Evolutionary conservation across 2,797 vertebrate genomes (phyloP).

Genomic region (Aeoliscus strigatus): DNA sequence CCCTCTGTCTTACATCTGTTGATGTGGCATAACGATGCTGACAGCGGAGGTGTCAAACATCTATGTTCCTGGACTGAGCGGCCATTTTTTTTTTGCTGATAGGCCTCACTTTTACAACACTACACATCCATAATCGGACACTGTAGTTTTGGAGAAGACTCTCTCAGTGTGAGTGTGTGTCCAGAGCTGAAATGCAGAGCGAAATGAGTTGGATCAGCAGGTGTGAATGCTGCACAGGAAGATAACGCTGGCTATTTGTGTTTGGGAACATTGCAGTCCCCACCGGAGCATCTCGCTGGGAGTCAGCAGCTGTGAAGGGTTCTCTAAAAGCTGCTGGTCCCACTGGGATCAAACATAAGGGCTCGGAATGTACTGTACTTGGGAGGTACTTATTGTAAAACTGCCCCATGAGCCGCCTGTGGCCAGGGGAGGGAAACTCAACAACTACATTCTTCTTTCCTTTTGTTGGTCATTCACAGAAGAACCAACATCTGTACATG

Average conservation of each 20-base stretch:
- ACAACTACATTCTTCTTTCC: no score
- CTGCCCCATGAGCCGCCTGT: slow-evolving; percentile 5
- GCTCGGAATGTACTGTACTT: slow-evolving; percentile 5
- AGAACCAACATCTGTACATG: no score
- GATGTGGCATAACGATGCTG: slow-evolving; percentile 51
- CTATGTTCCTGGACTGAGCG: slow-evolving; percentile 47
- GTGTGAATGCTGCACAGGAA: slow-evolving; percentile 17
- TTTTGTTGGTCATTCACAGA: no score
- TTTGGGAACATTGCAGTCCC: slow-evolving; percentile 25
- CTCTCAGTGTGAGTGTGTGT: slow-evolving; percentile 1
- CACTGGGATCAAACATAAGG: slow-evolving; percentile 36
- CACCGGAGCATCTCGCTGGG: slow-evolving; percentile 20
- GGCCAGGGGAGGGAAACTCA: no score
- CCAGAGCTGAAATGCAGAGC: slow-evolving; percentile 1
- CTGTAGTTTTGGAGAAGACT: slow-evolving; percentile 2
- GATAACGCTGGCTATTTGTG: slow-evolving; percentile 29
- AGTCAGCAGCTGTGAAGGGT: slow-evolving; percentile 45
- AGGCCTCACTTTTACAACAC: slow-evolving; percentile 22
- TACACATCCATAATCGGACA: slow-evolving; percentile 11
- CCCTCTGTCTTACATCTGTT: slow-evolving; percentile 21
- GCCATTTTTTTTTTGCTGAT: slow-evolving; percentile 18
- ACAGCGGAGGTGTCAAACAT: slow-evolving; percentile 46
- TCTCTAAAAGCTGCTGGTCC: slow-evolving; percentile 38
- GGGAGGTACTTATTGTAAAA: slow-evolving; percentile 34
- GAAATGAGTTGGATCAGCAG: slow-evolving; percentile 19